Evolutionary conservation across 2,113 vertebrate species (phyloP).

Genomic region (Tautogolabrus adspersus): DNA sequence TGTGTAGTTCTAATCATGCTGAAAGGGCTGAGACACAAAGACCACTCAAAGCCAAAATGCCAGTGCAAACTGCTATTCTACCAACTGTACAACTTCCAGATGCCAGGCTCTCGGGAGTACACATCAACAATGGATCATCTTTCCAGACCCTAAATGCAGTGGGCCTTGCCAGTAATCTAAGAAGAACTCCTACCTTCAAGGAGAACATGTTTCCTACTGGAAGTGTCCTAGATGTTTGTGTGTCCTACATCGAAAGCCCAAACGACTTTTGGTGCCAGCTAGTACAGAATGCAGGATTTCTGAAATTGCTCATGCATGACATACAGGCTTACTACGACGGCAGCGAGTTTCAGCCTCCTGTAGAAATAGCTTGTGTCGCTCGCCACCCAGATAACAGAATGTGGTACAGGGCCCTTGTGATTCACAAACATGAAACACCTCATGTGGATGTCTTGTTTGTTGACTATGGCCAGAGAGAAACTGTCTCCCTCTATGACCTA

Average conservation of each 20-base stretch:
- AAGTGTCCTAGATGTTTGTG: slow-evolving; percentile 87
- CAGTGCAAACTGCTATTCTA: background rate
- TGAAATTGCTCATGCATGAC: slow-evolving; percentile 87
- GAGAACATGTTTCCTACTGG: slow-evolving; percentile 86
- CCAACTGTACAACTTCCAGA: slow-evolving; percentile 11
- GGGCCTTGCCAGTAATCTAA: slow-evolving; percentile 14
- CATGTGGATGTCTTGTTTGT: slow-evolving; percentile 88
- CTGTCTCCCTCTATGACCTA: slow-evolving; percentile 82
- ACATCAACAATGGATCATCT: slow-evolving; percentile 2
- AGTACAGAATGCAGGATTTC: slow-evolving; percentile 69
- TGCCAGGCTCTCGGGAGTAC: background rate
- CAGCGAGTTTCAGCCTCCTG: slow-evolving; percentile 72
- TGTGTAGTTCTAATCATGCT: slow-evolving; percentile 82
- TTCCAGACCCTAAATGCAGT: slow-evolving; percentile 15
- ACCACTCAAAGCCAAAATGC: slow-evolving; percentile 16
- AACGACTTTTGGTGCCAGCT: slow-evolving; percentile 95
- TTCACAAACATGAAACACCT: slow-evolving; percentile 71
- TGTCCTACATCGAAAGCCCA: slow-evolving; percentile 87
- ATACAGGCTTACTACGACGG: slow-evolving; percentile 88
- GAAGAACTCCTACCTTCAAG: slow-evolving; percentile 62
- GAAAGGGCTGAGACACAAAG: slow-evolving; percentile 72
- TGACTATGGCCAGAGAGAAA: slow-evolving; percentile 90
- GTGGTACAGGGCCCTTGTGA: slow-evolving; percentile 93
- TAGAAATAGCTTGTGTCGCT: slow-evolving; percentile 86
- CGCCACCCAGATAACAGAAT: slow-evolving; percentile 82